phyloP scores from a whole-genome alignment of 2,888 invertebrate genomes.

The Cataglyphis rosenhaueri region DNA sequence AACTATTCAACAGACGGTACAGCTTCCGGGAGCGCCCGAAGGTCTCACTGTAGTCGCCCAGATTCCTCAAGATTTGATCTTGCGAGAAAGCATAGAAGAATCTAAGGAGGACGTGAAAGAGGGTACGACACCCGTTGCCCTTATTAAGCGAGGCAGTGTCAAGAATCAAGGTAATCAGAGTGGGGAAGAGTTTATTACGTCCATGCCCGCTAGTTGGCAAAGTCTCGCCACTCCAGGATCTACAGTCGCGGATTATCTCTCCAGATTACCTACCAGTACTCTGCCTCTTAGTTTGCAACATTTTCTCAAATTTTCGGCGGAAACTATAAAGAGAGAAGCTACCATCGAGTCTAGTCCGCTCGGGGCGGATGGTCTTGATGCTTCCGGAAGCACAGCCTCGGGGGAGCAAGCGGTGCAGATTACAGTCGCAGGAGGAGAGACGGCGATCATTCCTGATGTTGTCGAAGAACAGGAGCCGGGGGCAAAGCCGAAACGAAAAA shows the following conservation, averaged over 20 bases:
- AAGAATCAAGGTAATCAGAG: constrained; percentile 85
- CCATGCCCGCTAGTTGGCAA: constrained; percentile 87
- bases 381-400: constrained; percentile 79
- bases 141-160: constrained; percentile 85
- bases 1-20: constrained; percentile 84
- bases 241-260: constrained; percentile 86
- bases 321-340: constrained; percentile 86
- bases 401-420: constrained; percentile 86
- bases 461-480: constrained; percentile 82
- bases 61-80: constrained; percentile 90
- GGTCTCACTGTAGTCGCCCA: constrained; percentile 90
- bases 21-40: constrained; percentile 86
- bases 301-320: constrained; percentile 89
- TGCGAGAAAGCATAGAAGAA: constrained; percentile 86
- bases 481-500: constrained; percentile 89
- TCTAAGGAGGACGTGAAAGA: constrained; percentile 85
- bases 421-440: constrained; percentile 86
- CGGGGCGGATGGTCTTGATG: constrained; percentile 83
- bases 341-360: constrained; percentile 85
- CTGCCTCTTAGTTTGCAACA: constrained; percentile 88
- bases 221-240: constrained; percentile 86
- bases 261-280: constrained; percentile 86
- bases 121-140: constrained; percentile 86
- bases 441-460: constrained; percentile 86
- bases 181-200: constrained; percentile 84